Base-by-base conservation (phyloP, 2,888 invertebrate species). In the Neocrepidodera transversa region DNA sequence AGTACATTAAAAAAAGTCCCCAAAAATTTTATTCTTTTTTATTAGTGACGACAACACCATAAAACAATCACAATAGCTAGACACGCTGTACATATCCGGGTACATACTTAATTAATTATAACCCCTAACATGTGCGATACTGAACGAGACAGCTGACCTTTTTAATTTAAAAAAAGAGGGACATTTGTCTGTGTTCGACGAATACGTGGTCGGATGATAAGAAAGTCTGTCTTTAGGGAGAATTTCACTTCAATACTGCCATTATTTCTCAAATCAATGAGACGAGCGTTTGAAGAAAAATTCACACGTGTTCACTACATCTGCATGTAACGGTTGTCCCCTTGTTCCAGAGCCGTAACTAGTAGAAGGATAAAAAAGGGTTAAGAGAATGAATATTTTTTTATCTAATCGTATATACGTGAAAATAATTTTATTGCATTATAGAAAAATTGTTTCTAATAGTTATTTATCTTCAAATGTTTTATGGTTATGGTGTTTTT, bases 101-200 rank as follows among this genome's bases (percentile, higher is more conserved):
- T 13, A 35, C 13, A 57, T 47, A 57, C 65, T 71, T 67, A 71
- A 71, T 72, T 71, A 72, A 71, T 71, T 68, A 66, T 66, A 64
- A 63, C 63, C 64, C 67, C 69, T 53, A 58, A 59, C 70, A 69
- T 68, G 66, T 67, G 68, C 56, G 53, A 51, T 61, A 62, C 61
- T 20, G 11, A 54, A 52, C 61, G 52, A 64, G 63, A 65, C 70
- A 68, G 68, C 69, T 71, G 70, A 71, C 70, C 69, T 65, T 64
- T 60, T 51, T 32, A 53, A 59, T 53, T 49, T 49, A n/a, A n/a
- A n/a, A n/a, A n/a, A 53, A 42, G 49, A 54, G 52, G 43, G 55
- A 56, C 60, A 56, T 51, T 50, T 60, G 60, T 47, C 45, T 45
- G 43, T 17, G 20, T 7, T 23, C 18, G 11, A 48, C 18, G 54